Percentiles rank a stretch among this genome's conserved stretches.
phyloP scores from a whole-genome alignment of 1,140 invertebrate genomes.

The Oryzaephilus surinamensis region DNA sequence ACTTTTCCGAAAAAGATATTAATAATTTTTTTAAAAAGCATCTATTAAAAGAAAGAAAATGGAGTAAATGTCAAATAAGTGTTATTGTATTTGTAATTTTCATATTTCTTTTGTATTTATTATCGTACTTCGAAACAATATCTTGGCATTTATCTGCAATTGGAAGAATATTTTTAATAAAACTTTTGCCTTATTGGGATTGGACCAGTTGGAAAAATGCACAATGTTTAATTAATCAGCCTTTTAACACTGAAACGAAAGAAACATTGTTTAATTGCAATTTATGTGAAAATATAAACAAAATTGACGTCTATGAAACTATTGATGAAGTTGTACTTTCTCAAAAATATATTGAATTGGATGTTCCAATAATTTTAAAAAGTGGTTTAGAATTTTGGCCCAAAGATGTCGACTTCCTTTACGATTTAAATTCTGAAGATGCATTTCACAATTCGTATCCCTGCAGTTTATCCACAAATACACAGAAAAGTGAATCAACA shows the following conservation, averaged over 20 bases:
- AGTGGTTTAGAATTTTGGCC: too few species aligned
- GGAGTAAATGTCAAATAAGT: background rate
- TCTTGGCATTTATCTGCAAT: conserved; percentile 49
- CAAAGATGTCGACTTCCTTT: conserved; percentile 6
- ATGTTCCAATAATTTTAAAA: conserved; percentile 20
- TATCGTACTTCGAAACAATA: conserved; percentile 37
- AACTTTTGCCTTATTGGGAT: conserved; percentile 64
- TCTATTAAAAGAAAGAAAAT: conserved; percentile 29
- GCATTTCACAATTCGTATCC: conserved; percentile 19
- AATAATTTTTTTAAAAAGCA: conserved; percentile 52
- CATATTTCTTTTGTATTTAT: conserved; percentile 33
- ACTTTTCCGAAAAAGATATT: conserved; percentile 55
- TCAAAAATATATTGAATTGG: conserved; percentile 18
- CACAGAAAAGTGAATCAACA: conserved; percentile 7
- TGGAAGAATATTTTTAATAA: conserved; percentile 51
- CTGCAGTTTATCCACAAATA: conserved; percentile 25
- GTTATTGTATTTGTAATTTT: background rate
- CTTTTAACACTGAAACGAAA: conserved; percentile 1
- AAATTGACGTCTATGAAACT: conserved; percentile 15
- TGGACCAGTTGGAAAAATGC: conserved; percentile 69
- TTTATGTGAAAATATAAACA: conserved; percentile 24
- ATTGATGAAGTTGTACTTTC: conserved; percentile 14
- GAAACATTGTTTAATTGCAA: conserved; percentile 33
- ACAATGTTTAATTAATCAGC: conserved; percentile 51
- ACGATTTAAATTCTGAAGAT: conserved; percentile 5